Conservation (phyloP, 2,113 vertebrate genomes). For the Microtus ochrogaster region DNA sequence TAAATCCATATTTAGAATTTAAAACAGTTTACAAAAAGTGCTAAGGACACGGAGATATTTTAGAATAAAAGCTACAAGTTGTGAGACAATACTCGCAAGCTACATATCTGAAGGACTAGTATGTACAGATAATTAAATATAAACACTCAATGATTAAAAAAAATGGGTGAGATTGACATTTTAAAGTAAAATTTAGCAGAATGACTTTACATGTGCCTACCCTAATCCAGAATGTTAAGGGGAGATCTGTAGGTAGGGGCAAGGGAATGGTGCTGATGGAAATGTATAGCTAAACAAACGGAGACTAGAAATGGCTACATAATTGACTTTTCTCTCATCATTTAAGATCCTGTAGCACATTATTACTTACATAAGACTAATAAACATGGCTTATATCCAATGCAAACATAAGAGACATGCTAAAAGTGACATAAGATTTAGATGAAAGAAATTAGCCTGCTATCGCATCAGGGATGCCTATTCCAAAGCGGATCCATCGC, state of each 20-base stretch:
- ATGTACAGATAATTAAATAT: neutral
- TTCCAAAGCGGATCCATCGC: neutral
- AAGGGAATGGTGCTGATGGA: neutral
- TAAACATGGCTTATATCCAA: neutral
- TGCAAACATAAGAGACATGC: neutral
- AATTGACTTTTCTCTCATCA: neutral
- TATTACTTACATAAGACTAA: neutral
- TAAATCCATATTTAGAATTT: neutral
- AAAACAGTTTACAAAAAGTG: neutral
- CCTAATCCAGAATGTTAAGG: neutral
- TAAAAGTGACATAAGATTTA: neutral
- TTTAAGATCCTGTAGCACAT: neutral
- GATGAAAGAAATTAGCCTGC: neutral
- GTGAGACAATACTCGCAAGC: neutral
- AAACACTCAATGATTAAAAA: neutral
- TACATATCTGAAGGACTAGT: neutral
- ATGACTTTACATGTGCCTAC: neutral
- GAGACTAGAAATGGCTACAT: neutral
- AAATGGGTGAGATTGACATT: neutral
- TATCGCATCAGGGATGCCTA: neutral
- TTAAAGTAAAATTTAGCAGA: neutral
- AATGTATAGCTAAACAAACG: neutral
- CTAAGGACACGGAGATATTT: neutral
- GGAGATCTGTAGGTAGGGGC: neutral
- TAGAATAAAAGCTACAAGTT: neutral